phyloP scores from a whole-genome alignment of 1,140 invertebrate genomes.

The Apis cerana region DNA sequence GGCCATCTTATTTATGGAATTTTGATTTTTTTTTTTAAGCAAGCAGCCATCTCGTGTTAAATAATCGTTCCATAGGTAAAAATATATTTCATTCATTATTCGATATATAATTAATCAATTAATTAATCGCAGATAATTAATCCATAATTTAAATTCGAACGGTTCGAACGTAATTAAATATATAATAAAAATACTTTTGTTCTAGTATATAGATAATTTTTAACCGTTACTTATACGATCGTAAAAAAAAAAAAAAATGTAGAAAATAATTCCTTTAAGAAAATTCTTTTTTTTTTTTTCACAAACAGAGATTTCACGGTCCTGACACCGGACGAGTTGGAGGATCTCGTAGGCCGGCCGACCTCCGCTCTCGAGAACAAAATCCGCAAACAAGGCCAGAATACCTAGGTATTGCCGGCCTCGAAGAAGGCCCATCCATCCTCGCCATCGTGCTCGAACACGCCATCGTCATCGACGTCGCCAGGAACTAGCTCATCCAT shows the following conservation, averaged over 20 bases:
- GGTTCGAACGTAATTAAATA: too few relatives aligned
- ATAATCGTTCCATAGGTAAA: too few relatives aligned
- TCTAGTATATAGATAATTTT: too few relatives aligned
- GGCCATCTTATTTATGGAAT: background rate
- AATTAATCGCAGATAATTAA: too few relatives aligned
- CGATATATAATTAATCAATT: too few relatives aligned
- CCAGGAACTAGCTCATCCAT: slow-evolving; percentile 77
- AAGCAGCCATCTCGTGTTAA: too few relatives aligned
- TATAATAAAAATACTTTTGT: too few relatives aligned
- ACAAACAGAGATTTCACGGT: slow-evolving; percentile 76
- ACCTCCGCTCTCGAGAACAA: slow-evolving; percentile 73
- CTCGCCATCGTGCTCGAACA: slow-evolving; percentile 74
- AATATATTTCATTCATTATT: too few relatives aligned
- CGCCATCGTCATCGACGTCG: slow-evolving; percentile 75
- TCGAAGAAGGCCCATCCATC: slow-evolving; percentile 75
- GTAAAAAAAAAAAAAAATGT: too few relatives aligned
- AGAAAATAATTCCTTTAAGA: too few relatives aligned
- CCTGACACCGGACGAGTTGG: slow-evolving; percentile 76
- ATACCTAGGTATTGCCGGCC: slow-evolving; percentile 76
- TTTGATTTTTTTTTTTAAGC: background rate
- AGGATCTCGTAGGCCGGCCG: slow-evolving; percentile 74
- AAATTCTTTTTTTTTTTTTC: background rate
- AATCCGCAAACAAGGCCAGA: slow-evolving; percentile 74
- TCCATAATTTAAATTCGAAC: too few relatives aligned
- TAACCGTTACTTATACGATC: too few relatives aligned